phyloP scores from a whole-genome alignment of 92 coral and sea anemone genomes.

The Epizoanthus scotinus region DNA sequence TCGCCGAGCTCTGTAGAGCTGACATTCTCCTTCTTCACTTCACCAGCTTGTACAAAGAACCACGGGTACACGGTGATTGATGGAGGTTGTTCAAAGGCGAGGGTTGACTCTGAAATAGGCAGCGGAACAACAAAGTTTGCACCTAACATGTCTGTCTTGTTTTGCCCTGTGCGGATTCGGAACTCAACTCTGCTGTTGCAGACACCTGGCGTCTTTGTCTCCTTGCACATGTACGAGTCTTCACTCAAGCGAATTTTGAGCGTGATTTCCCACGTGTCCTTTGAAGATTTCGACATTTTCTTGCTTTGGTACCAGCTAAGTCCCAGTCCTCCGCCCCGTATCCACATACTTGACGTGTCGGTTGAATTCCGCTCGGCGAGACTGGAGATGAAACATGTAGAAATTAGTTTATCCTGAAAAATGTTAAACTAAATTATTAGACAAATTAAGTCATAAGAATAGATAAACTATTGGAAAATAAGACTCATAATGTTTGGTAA shows the following conservation, averaged over 20 bases:
- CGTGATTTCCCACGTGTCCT: slow-evolving; percentile 49
- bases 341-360: slow-evolving; percentile 43
- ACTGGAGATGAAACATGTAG: too few relatives aligned
- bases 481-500: too few relatives aligned
- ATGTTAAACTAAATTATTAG: too few relatives aligned
- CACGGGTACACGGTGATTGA: slow-evolving; percentile 32
- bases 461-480: too few relatives aligned
- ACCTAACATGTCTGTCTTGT: slow-evolving; percentile 35
- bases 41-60: slow-evolving; percentile 31
- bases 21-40: background rate
- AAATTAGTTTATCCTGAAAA: too few relatives aligned
- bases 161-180: background rate
- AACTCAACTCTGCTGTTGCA: background rate
- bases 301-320: slow-evolving; percentile 48
- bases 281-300: slow-evolving; percentile 29
- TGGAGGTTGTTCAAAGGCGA: slow-evolving; percentile 13
- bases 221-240: background rate
- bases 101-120: slow-evolving; percentile 18
- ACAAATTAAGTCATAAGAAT: too few relatives aligned
- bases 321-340: slow-evolving; percentile 55
- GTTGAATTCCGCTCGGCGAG: background rate
- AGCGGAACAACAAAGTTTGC: slow-evolving; percentile 36
- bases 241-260: slow-evolving; percentile 5
- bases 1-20: slow-evolving; percentile 20
- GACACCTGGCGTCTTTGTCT: background rate